These are phyloP conservation scores for Silurus aristotelis DNA, from an alignment of 2,797 vertebrate genomes.

Conservation along the genomic window DNA sequence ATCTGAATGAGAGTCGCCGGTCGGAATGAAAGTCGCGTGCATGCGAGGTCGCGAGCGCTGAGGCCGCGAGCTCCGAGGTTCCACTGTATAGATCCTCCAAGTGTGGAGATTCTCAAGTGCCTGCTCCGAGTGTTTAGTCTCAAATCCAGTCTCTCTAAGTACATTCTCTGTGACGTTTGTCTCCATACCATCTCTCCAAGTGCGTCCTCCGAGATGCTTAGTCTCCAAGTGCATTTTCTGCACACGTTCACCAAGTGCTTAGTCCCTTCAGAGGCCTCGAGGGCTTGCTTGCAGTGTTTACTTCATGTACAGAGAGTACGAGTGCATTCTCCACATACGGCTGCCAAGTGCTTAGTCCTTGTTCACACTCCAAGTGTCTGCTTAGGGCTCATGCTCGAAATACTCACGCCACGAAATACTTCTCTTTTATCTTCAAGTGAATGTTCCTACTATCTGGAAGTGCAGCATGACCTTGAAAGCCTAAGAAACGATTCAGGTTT, in stretches of 20 bases:
- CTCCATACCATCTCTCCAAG: slow-evolving; percentile 14
- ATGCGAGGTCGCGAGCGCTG: no score
- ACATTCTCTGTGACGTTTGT: not conserved
- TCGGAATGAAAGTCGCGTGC: no score
- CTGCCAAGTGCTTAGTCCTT: slow-evolving; percentile 27
- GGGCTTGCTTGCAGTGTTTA: slow-evolving; percentile 15
- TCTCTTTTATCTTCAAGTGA: slow-evolving; percentile 13
- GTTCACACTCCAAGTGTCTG: slow-evolving; percentile 20
- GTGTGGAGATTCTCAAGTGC: slow-evolving; percentile 24
- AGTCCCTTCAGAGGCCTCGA: slow-evolving; percentile 11
- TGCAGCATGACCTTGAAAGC: slow-evolving; percentile 14
- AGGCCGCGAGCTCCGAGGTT: no score
- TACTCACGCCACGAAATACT: slow-evolving; percentile 15
- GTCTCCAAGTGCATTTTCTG: slow-evolving; percentile 24
- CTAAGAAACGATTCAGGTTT: not conserved
- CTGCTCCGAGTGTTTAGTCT: no score
- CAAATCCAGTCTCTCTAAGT: no score
- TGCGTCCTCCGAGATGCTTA: not conserved
- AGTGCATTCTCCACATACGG: not conserved
- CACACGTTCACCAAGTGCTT: slow-evolving; percentile 19
- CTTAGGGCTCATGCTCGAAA: not conserved
- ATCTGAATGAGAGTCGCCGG: no score
- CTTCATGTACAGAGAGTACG: slow-evolving; percentile 1
- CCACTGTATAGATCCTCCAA: not conserved
- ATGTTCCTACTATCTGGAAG: not conserved